Conservation (phyloP, 2,113 vertebrate species). For the Bubo scandiacus region DNA sequence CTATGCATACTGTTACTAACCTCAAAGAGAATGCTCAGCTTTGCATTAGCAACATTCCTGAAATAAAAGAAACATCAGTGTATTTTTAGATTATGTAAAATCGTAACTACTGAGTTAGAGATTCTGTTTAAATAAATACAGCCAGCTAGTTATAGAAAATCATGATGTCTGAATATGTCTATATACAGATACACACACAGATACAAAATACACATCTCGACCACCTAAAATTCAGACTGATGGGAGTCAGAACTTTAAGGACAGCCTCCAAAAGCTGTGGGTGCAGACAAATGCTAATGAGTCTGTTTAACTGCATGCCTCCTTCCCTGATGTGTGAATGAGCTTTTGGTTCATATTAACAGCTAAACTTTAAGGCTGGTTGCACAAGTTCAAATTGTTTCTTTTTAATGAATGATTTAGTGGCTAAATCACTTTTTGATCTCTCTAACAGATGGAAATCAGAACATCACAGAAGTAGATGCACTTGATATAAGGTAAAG, state of each 20-base stretch:
- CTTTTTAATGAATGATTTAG: neutral
- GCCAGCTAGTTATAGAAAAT: neutral
- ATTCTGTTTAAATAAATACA: neutral
- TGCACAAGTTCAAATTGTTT: neutral
- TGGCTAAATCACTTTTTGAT: neutral
- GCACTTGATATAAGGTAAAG: slow-evolving; percentile 70
- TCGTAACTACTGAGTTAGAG: neutral
- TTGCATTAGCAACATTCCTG: neutral
- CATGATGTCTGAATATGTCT: neutral
- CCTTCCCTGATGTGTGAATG: neutral
- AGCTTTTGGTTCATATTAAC: neutral
- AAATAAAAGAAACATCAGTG: neutral
- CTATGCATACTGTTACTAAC: neutral
- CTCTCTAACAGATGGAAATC: slow-evolving; percentile 54
- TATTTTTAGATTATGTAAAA: neutral
- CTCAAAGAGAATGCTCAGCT: neutral
- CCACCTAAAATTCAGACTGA: neutral
- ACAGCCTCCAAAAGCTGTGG: neutral
- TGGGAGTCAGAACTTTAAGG: neutral
- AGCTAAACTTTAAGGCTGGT: neutral
- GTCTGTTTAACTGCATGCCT: neutral
- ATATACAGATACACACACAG: neutral
- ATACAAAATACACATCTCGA: neutral
- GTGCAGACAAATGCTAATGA: neutral
- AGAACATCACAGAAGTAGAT: slow-evolving; percentile 78